phyloP scores from a whole-genome alignment of 37 sponge, comb jelly and placozoan species.

The Mnemiopsis leidyi region DNA sequence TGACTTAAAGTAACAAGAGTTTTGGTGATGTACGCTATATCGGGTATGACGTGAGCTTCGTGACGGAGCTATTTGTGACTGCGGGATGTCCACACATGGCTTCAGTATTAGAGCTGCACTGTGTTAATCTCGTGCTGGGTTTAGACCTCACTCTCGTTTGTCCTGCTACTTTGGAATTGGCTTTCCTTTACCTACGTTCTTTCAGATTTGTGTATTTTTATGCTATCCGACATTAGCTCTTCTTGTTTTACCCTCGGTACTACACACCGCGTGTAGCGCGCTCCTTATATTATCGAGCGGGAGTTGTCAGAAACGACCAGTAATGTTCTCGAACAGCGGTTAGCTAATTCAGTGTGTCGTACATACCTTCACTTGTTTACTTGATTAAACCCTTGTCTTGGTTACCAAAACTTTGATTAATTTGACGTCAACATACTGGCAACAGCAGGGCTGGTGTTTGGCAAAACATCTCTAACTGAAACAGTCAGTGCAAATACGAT shows the following conservation, averaged over 20 bases:
- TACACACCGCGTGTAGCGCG: no score
- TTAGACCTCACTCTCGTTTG: no score
- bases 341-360: background rate
- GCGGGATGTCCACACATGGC: background rate
- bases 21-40: no score
- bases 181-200: no score
- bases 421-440: background rate
- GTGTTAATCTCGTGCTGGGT: background rate
- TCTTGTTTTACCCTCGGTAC: background rate
- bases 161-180: no score
- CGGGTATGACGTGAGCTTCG: background rate
- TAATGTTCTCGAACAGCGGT: background rate
- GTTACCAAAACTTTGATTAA: background rate
- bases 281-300: no score
- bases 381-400: background rate
- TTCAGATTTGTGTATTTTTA: no score
- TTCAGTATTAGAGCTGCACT: background rate
- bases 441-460: no score
- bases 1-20: no score
- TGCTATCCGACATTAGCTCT: background rate
- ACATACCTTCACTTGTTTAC: background rate
- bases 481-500: no score
- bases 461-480: no score
- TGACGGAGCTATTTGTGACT: background rate
- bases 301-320: no score